A percentile compares a stretch with the other conserved stretches of the same genome.
These are phyloP conservation scores for Oncorhynchus keta DNA, from an alignment of 2,113 vertebrate species.

Conservation along the genomic window DNA sequence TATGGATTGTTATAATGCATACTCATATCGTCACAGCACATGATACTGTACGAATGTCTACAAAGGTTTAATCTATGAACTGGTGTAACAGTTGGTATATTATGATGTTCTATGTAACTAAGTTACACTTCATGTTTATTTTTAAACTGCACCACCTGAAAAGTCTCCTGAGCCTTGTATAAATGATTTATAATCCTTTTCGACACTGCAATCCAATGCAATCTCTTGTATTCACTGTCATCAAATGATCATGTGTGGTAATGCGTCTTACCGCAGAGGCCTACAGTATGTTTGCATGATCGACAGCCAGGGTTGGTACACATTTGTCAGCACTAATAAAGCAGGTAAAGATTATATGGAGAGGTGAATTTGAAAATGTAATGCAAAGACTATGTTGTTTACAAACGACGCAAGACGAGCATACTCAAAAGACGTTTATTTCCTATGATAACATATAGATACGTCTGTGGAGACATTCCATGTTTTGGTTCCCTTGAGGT, in stretches of 20 bases:
- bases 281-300: neutral
- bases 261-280: slow-evolving; percentile 6
- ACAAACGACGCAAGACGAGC: slow-evolving; percentile 51
- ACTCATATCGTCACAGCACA: neutral
- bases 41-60: neutral
- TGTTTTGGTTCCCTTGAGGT: slow-evolving; percentile 55
- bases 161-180: neutral
- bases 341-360: neutral
- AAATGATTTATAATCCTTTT: neutral
- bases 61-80: neutral
- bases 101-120: neutral
- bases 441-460: slow-evolving; percentile 66
- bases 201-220: neutral
- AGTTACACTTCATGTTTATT: neutral
- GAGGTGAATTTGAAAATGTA: neutral
- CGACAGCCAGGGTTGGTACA: neutral
- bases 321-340: neutral
- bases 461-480: slow-evolving; percentile 56
- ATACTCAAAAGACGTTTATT: slow-evolving; percentile 77
- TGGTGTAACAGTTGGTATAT: neutral
- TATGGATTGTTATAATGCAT: neutral
- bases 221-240: slow-evolving; percentile 27
- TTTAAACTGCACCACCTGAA: neutral
- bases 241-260: slow-evolving; percentile 31
- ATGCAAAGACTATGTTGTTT: too few relatives aligned